Percentiles rank a stretch among this genome's conserved stretches.
Evolutionary conservation across 1,140 invertebrate genomes (phyloP).

Genomic region (Pachypeltis micranthus): DNA sequence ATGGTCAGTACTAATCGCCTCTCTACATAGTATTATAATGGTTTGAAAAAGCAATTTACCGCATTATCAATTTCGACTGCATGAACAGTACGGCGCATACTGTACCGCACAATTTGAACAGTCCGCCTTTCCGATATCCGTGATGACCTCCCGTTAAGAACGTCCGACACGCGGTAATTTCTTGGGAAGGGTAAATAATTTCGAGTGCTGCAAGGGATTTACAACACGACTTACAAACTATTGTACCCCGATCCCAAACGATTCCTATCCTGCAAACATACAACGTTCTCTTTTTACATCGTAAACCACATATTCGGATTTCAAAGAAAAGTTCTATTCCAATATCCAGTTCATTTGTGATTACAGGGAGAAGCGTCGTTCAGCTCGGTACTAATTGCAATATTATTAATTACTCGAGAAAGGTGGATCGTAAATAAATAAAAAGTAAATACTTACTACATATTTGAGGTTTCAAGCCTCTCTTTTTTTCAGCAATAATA

Average conservation of each 20-base stretch:
- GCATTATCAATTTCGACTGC: constrained; percentile 18
- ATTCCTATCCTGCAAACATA: constrained; percentile 1
- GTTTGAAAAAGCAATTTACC: constrained; percentile 18
- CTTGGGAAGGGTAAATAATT: constrained; percentile 4
- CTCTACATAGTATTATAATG: constrained; percentile 14
- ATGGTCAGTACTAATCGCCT: constrained; percentile 12
- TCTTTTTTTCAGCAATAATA: constrained; percentile 8
- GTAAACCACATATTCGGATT: not conserved
- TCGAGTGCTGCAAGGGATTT: not conserved
- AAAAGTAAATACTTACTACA: constrained; percentile 30
- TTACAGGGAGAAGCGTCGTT: constrained; percentile 5
- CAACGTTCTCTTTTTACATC: not conserved
- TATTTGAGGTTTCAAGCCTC: constrained; percentile 26
- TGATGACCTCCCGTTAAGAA: no score
- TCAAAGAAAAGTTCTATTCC: not conserved
- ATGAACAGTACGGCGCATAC: constrained; percentile 20
- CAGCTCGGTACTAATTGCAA: constrained; percentile 5
- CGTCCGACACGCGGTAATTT: not conserved
- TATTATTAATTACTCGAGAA: no score
- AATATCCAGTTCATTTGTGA: no score
- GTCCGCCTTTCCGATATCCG: not conserved
- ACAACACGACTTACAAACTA: constrained; percentile 1
- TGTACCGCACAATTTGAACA: constrained; percentile 4
- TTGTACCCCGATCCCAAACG: not conserved
- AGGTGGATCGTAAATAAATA: not conserved